Conservation (phyloP, 2,888 invertebrate genomes). For the Pyrgus malvae region DNA sequence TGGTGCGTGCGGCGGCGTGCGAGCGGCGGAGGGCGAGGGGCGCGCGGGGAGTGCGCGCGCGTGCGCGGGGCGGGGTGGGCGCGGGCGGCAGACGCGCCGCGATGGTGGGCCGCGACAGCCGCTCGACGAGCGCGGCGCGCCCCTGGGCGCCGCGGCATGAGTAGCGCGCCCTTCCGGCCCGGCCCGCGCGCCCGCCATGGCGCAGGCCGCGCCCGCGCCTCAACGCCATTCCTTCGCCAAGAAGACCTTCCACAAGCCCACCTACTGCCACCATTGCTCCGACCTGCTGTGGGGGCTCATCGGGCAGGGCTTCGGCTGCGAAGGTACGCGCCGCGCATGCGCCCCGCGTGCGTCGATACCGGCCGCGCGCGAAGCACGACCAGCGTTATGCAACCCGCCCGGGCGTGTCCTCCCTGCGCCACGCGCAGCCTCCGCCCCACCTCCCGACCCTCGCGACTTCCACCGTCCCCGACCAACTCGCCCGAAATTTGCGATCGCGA, state of each 20-base stretch:
- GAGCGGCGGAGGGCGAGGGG: constrained; percentile 32
- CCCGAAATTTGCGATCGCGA: constrained; percentile 22
- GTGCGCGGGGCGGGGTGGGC: constrained; percentile 54
- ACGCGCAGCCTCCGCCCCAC: constrained; percentile 29
- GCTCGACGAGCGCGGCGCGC: constrained; percentile 82
- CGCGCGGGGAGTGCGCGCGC: constrained; percentile 36
- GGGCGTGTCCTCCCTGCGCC: constrained; percentile 58
- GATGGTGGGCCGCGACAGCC: constrained; percentile 83
- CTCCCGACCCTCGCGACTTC: constrained; percentile 33
- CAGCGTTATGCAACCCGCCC: constrained; percentile 73
- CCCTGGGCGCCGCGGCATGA: constrained; percentile 81
- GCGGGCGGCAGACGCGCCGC: constrained; percentile 77
- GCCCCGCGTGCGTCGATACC: constrained; percentile 71
- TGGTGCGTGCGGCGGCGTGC: constrained; percentile 47
- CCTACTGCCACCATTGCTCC: constrained; percentile 99
- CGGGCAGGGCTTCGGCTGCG: constrained; percentile 99
- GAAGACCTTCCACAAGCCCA: constrained; percentile 99
- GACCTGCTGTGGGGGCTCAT: constrained; percentile 99
- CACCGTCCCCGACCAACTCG: constrained; percentile 28
- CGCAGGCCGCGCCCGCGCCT: constrained; percentile 83
- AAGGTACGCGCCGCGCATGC: constrained; percentile 90
- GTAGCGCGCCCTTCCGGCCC: constrained; percentile 78
- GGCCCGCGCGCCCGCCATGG: constrained; percentile 80
- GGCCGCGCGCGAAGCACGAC: constrained; percentile 67
- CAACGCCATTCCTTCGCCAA: constrained; percentile 96